phyloP scores from a whole-genome alignment of 2,797 vertebrate genomes.

The Fistularia commersonii region DNA sequence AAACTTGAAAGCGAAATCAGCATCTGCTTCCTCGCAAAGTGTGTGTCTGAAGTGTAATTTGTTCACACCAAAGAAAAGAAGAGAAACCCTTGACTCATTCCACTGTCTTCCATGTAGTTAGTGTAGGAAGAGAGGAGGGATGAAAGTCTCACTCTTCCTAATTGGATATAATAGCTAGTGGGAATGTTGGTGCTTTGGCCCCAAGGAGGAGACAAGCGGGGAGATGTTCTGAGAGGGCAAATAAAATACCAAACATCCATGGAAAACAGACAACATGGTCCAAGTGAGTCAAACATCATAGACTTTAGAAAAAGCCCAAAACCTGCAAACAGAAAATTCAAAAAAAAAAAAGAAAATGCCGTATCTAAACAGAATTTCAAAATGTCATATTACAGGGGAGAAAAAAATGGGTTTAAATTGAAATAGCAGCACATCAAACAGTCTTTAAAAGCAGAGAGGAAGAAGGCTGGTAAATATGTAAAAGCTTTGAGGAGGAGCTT shows the following conservation, averaged over 20 bases:
- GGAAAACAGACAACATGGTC: slow-evolving; percentile 39
- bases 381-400: slow-evolving; percentile 1
- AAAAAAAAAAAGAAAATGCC: background rate
- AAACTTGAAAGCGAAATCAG: slow-evolving; percentile 48
- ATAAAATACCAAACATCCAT: slow-evolving; percentile 53
- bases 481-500: slow-evolving; percentile 34
- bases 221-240: slow-evolving; percentile 53
- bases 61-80: slow-evolving; percentile 64
- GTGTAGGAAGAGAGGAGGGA: slow-evolving; percentile 41
- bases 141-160: slow-evolving; percentile 62
- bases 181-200: slow-evolving; percentile 67
- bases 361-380: slow-evolving; percentile 20
- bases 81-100: slow-evolving; percentile 57
- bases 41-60: slow-evolving; percentile 59
- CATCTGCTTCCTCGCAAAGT: slow-evolving; percentile 50
- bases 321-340: slow-evolving; percentile 14
- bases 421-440: slow-evolving; percentile 33
- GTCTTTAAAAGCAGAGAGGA: slow-evolving; percentile 22
- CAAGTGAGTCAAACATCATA: slow-evolving; percentile 19
- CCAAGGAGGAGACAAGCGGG: slow-evolving; percentile 46
- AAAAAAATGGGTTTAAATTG: slow-evolving; percentile 1
- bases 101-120: slow-evolving; percentile 55
- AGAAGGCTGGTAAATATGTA: slow-evolving; percentile 11
- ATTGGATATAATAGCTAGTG: slow-evolving; percentile 75
- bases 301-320: slow-evolving; percentile 16